Percentiles rank a stretch among this genome's conserved stretches.
These are phyloP conservation scores for Larimichthys crocea DNA, from an alignment of 2,113 vertebrate genomes.

Conservation along the genomic window DNA sequence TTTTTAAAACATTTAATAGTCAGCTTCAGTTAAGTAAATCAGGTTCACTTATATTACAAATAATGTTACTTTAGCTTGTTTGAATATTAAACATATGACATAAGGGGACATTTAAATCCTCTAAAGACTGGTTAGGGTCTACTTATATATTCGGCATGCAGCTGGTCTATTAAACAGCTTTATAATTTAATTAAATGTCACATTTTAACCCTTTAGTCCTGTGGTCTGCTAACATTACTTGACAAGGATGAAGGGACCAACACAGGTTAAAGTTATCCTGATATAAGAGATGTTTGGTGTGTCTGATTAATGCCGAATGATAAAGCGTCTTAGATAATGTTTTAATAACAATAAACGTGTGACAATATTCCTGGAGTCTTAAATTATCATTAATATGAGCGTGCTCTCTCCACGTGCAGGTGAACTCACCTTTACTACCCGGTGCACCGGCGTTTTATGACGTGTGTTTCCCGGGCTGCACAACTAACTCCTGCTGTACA, in stretches of 20 bases:
- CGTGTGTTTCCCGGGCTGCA: not conserved
- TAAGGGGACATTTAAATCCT: accelerated
- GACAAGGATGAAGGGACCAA: accelerated
- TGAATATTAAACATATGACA: accelerated
- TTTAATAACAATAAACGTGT: accelerated
- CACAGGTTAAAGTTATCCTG: not conserved
- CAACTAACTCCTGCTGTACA: not conserved
- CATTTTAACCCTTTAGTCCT: not conserved
- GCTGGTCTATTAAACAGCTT: accelerated
- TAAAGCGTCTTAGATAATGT: accelerated
- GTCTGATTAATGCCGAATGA: not conserved
- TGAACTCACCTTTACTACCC: not conserved
- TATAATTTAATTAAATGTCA: not conserved
- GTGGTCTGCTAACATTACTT: not conserved
- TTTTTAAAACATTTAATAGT: not conserved
- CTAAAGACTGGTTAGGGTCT: accelerated
- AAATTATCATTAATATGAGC: not conserved
- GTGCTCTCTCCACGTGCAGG: not conserved
- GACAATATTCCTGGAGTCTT: accelerated
- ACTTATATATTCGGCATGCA: not conserved
- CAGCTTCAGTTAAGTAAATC: not conserved
- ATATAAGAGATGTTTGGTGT: not conserved
- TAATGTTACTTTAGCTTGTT: accelerated
- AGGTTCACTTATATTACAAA: not conserved
- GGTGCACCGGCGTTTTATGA: not conserved